Evolutionary conservation across 2,797 vertebrate species (phyloP), one percentile per base, ranked within the genome.

Genomic region (Lepus oiostolus): DNA sequence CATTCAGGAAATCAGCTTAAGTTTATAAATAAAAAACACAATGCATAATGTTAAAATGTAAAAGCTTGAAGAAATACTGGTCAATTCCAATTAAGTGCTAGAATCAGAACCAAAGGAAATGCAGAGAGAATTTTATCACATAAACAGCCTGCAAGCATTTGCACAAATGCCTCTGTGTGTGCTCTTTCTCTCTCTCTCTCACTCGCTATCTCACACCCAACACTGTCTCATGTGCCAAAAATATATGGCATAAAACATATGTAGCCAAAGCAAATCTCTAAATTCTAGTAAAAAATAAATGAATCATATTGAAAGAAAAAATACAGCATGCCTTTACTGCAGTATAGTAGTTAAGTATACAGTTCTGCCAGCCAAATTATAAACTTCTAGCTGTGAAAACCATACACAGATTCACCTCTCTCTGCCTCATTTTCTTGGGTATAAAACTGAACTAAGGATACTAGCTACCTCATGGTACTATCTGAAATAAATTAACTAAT

Each of bases 71-170:
- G 71, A 82, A 63, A 83, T 60, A 75, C 4, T 58, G 63, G 24
- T 32, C 54, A 68, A 58, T 76, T 85, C 12, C 7, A 42, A 77
- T 54, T 88, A 65, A 50, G 26, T 12, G 67, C 74, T 5, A 35
- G 76, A 54, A 83, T 89, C 68, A 71, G 76, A 77, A 30, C 16
- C 47, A 72, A 85, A 30, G 80, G 76, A 76, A 82, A 93, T 16
- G 72, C 42, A 83, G 50, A 90, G 47, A 86, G 21, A 79, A 79
- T n/a, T 71, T 12, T 87, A 11, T 50, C 32, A 82, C 21, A 22
- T 35, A 92, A 80, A 90, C 50, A 30, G 71, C 85, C 13, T 14
- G 16, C 4, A 47, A 85, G 32, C 68, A 80, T 4, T 9, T 12
- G 14, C n/a, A 50, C 4, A 11, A 68, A 28, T 16, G 10, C 5